These are phyloP conservation scores for Mobula birostris DNA, from an alignment of 2,113 vertebrate genomes.

Conservation along the genomic window DNA sequence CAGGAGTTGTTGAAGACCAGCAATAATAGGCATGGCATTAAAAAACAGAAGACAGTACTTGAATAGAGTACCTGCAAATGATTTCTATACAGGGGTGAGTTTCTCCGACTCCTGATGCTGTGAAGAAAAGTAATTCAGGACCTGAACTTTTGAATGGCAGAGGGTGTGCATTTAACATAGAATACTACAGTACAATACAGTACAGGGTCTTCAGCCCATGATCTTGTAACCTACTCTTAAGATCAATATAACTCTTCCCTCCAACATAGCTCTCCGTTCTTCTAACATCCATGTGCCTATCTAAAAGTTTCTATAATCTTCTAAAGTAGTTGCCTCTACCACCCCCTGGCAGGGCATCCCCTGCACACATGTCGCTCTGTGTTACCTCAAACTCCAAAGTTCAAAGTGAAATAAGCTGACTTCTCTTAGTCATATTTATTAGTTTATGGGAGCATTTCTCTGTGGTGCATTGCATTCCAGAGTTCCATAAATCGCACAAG, in stretches of 20 bases:
- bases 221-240: no score
- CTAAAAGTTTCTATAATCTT: no score
- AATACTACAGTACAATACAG: no score
- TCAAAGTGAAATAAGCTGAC: neutral
- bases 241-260: no score
- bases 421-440: neutral
- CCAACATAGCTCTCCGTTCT: no score
- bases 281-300: no score
- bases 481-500: neutral
- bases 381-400: no score
- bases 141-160: neutral
- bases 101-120: neutral
- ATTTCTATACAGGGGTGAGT: neutral
- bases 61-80: no score
- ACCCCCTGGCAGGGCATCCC: no score
- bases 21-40: neutral
- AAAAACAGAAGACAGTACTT: neutral
- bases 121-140: neutral
- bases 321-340: no score
- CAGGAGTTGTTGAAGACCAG: neutral
- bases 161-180: neutral
- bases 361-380: no score
- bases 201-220: no score
- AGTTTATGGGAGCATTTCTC: neutral
- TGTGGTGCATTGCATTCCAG: neutral